Evolutionary conservation across 2,888 invertebrate genomes (phyloP), one percentile per base, ranked within the genome.

Genomic region (Rhaphigaster nebulosa): DNA sequence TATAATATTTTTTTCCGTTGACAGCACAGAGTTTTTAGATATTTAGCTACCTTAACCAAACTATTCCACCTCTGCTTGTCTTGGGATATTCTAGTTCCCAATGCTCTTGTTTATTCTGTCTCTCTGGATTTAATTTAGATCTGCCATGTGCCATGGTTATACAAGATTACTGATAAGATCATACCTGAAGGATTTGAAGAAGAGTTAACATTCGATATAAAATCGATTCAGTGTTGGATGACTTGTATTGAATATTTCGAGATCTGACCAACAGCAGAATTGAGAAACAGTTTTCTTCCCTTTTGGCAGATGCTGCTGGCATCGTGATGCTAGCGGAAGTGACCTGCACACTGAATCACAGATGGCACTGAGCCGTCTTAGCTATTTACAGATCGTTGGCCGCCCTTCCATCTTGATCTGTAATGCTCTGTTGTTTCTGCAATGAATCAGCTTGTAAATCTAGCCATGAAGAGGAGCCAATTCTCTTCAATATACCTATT

Each of bases 331-430:
- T 65, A 20, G 70, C 70, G 70, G 70, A 70, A 70, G 34, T 70
- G 70, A 70, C 20, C 70, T 70, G 34, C 70, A 70, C 15, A 6
- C 70, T 70, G 70, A 70, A 70, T 70, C 70, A 70, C 70, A 34
- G 18, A 70, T 70, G 70, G 70, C 70, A 70, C 34, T 4, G 34
- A 20, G 70, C 70, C 70, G 18, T 70, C 29, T 34, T 8, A 2
- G 34, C 38, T 70, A 70, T 70, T 70, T 70, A 70, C 34, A 34
- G 70, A 34, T 70, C 70, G 18, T 70, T 38, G 34, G 20, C 34
- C 70, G 34, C 34, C 3, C 34, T 34, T 34, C 70, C 70, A 70
- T 34, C 70, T 34, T 38, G 70, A 70, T 70, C 70, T n/a, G 60
- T 12, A n/a, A n/a, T 60, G 60, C n/a, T 60, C 60, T 29, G 15